Evolutionary conservation across 2,113 vertebrate species (phyloP), one percentile per base, ranked within the genome.

Genomic region (Phrynosoma platyrhinos): DNA sequence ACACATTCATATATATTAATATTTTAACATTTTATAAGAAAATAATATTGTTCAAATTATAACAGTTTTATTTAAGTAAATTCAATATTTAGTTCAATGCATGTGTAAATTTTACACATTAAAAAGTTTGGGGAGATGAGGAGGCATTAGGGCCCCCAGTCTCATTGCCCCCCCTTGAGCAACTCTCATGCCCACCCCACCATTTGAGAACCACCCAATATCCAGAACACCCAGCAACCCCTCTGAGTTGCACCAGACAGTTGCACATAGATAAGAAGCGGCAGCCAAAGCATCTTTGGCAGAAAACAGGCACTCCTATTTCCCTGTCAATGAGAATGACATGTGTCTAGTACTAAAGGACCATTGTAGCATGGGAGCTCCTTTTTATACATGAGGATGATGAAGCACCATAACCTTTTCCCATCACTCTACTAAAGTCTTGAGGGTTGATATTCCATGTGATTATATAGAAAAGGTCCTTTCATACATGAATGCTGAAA

Each of bases 161-260:
- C 3, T 47, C 47, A 5, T 47, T 47, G 47, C 47, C 4, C 47
- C 47, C 47, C 7, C 47, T 47, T 47, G 47, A 47, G 47, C 47
- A 47, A 47, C 47, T 47, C 47, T 47, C 47, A 47, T 5, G 47
- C 47, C 7, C 47, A 47, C 7, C 47, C 47, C 47, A 47, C 7
- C 47, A 47, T 47, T 47, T 47, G 47, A 47, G 47, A 47, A 7
- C 47, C 47, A 47, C 47, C 47, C 47, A 47, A 47, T 47, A 47
- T 47, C 7, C 47, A 47, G 7, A 47, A 47, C 4, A 5, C 47
- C 47, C 47, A 47, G 7, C 47, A 47, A 47, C 47, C 47, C 47
- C 47, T 47, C 47, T 47, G 62, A 69, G 81, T 77, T 88, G 87
- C 81, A 83, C 83, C 87, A 88, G 80, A n/a, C 55, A 27, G 40